A percentile compares a stretch with the other conserved stretches of the same genome.
phyloP scores from a whole-genome alignment of 2,888 invertebrate genomes.

The Camptogramma bilineatum region DNA sequence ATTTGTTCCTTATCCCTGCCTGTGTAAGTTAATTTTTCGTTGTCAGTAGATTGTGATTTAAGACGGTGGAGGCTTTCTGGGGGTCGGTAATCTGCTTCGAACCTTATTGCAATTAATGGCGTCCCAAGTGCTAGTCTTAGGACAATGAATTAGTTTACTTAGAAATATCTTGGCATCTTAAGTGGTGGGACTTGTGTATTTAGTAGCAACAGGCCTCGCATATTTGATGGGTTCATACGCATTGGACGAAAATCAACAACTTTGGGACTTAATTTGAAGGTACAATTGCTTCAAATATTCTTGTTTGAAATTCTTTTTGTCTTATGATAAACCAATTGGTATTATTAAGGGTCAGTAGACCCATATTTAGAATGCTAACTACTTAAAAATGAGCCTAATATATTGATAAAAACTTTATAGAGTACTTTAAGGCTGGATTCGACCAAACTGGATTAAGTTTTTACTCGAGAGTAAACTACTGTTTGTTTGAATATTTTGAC shows the following conservation, averaged over 20 bases:
- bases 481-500: no score
- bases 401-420: no score
- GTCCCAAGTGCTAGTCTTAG: slow-evolving; percentile 55
- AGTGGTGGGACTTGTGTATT: slow-evolving; percentile 29
- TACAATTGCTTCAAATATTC: neutral
- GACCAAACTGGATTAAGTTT: no score
- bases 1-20: slow-evolving; percentile 51
- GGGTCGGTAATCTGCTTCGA: slow-evolving; percentile 75
- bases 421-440: no score
- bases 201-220: slow-evolving; percentile 16
- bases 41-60: slow-evolving; percentile 61
- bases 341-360: no score
- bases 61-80: slow-evolving; percentile 65
- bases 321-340: no score
- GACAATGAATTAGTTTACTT: slow-evolving; percentile 50
- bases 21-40: slow-evolving; percentile 54
- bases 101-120: slow-evolving; percentile 80
- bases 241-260: neutral
- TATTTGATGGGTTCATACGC: slow-evolving; percentile 26
- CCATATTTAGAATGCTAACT: no score
- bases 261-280: neutral
- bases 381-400: no score
- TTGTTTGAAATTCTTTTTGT: neutral
- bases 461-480: no score
- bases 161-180: slow-evolving; percentile 40